A percentile compares a stretch with the other conserved stretches of the same genome.
phyloP scores from a whole-genome alignment of 2,888 invertebrate genomes.

The Zootermopsis nevadensis region DNA sequence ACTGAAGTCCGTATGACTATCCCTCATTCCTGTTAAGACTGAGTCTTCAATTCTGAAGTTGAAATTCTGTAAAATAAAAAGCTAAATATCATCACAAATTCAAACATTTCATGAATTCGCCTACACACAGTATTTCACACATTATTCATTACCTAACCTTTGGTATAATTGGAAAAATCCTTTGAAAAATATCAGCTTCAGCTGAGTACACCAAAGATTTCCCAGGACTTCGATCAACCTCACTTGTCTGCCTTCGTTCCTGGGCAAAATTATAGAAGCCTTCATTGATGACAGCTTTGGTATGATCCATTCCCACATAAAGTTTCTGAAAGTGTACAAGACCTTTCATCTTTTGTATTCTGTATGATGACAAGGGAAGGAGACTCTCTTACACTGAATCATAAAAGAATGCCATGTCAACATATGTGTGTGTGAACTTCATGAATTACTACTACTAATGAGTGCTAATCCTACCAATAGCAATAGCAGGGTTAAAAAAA shows the following conservation, averaged over 20 bases:
- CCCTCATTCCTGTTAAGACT: conserved; percentile 75
- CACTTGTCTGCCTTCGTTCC: conserved; percentile 58
- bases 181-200: conserved; percentile 59
- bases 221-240: conserved; percentile 51
- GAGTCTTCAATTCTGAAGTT: conserved; percentile 79
- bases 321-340: conserved; percentile 24
- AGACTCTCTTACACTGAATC: too few species aligned
- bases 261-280: conserved; percentile 68
- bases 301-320: conserved; percentile 68
- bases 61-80: conserved; percentile 71
- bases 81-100: conserved; percentile 35
- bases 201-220: conserved; percentile 53
- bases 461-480: too few species aligned
- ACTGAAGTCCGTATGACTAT: conserved; percentile 77
- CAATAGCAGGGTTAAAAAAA: too few species aligned
- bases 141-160: conserved; percentile 67
- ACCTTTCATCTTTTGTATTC: background rate
- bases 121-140: background rate
- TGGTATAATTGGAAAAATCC: conserved; percentile 82
- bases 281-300: conserved; percentile 69
- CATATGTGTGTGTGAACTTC: too few species aligned
- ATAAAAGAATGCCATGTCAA: too few species aligned
- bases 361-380: background rate
- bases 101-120: background rate
- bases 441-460: too few species aligned